phyloP scores from a whole-genome alignment of 2,113 vertebrate genomes.

The Gallinago jamesoni region DNA sequence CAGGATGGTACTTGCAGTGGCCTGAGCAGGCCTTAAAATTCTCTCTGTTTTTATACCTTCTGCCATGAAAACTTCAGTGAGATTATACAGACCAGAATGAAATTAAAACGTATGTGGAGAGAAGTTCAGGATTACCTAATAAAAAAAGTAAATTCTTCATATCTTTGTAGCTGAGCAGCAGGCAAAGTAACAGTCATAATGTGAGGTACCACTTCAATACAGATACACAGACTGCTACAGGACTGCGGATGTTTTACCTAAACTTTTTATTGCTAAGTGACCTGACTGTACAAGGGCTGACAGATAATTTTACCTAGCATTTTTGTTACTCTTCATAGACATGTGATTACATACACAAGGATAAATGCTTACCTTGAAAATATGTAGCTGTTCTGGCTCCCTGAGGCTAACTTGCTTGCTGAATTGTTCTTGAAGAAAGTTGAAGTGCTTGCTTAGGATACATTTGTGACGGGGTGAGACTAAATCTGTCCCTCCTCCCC shows the following conservation, averaged over 20 bases:
- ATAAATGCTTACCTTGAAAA: conserved; percentile 10
- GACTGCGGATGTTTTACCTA: background rate
- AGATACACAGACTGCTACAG: background rate
- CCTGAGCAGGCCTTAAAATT: background rate
- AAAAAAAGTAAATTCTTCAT: background rate
- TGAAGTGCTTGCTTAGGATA: conserved; percentile 10
- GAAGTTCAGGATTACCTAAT: background rate
- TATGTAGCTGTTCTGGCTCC: background rate
- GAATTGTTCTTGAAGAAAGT: conserved; percentile 30
- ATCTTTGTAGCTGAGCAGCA: background rate
- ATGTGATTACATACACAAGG: background rate
- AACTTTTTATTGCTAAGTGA: background rate
- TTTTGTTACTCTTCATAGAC: background rate
- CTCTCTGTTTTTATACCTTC: background rate
- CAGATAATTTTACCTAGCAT: background rate
- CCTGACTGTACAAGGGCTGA: background rate
- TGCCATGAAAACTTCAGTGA: background rate
- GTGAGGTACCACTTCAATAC: background rate
- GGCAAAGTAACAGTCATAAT: background rate
- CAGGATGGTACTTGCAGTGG: background rate
- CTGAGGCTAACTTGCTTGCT: conserved; percentile 19
- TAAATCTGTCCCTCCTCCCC: background rate
- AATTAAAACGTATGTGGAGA: background rate
- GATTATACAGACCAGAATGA: background rate
- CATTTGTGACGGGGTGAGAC: background rate